Conservation (phyloP, 2,888 invertebrate genomes). For the Sinelater perroti region DNA sequence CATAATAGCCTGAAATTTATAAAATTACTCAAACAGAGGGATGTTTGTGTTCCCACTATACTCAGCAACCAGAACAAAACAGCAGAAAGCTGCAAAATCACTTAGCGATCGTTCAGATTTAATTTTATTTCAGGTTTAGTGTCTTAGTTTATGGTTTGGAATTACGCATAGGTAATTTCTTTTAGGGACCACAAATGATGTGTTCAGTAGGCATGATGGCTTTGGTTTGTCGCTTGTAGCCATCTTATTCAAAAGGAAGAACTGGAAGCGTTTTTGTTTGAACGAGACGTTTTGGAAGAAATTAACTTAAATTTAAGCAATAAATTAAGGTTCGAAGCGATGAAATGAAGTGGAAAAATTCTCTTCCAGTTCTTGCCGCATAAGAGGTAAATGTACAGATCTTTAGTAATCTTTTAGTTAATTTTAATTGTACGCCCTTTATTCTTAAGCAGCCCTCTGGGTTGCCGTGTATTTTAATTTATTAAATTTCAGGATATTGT, state of each 20-base stretch:
- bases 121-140: not conserved
- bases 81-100: not conserved
- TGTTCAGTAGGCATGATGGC: not conserved
- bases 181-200: conserved; percentile 10
- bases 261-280: no score
- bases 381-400: not conserved
- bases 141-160: not conserved
- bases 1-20: conserved; percentile 15
- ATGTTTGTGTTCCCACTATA: not conserved
- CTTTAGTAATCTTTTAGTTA: not conserved
- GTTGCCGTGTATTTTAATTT: conserved; percentile 21
- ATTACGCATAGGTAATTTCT: conserved; percentile 1
- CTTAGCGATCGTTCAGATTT: not conserved
- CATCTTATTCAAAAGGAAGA: no score
- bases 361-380: not conserved
- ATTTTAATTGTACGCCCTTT: not conserved
- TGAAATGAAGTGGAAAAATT: no score
- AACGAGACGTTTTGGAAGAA: no score
- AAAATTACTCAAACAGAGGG: conserved; percentile 3
- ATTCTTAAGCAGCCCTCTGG: no score
- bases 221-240: no score
- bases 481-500: conserved; percentile 19
- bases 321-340: no score
- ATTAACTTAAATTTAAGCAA: no score
- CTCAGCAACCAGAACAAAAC: not conserved